Base-by-base conservation (phyloP, 1,140 invertebrate species). In the Cydia pomonella region DNA sequence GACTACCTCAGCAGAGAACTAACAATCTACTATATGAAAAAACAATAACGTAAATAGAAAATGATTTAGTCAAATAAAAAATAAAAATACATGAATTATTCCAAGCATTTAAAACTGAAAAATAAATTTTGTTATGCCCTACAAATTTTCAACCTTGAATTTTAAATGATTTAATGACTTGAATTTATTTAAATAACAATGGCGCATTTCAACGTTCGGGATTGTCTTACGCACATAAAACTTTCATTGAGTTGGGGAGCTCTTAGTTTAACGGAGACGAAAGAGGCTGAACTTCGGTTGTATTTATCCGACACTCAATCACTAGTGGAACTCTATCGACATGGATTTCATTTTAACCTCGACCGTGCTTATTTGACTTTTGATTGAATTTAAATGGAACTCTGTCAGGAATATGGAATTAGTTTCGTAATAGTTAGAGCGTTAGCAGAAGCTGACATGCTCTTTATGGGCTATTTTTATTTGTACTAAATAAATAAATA, bases 221-320 rank as follows among this genome's bases (percentile, higher is more conserved):
- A 69, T 33, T 69, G 33, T 69, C 64, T 69, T 21, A 33, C 27
- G 64, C 29, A 69, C 63, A 66, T 66, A 33, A 66, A 66, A 29
- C 64, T 69, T 69, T 69, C 64, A 69, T 69, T 38, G 27, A 69
- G 33, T 38, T 18, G 29, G 16, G 27, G 27, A n/a, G 27, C 5
- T 16, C 3, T 64, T 18, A 69, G 64, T 38, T 18, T n/a, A 21
- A 21, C 18, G n/a, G 64, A 69, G 64, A 69, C 64, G 64, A 18
- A 69, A 18, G 64, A 69, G 13, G 13, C 64, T 38, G 29, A 41
- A 21, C 33, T 69, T 18, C 64, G n/a, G 16, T 69, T 69, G 64
- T 69, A 21, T 69, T 69, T 69, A 69, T 69, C 64, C 64, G 64
- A 38, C 25, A 69, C 64, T 69, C 64, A 69, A 69, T 69, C 64